phyloP scores from a whole-genome alignment of 2,888 invertebrate species.

The Coremacera marginata region DNA sequence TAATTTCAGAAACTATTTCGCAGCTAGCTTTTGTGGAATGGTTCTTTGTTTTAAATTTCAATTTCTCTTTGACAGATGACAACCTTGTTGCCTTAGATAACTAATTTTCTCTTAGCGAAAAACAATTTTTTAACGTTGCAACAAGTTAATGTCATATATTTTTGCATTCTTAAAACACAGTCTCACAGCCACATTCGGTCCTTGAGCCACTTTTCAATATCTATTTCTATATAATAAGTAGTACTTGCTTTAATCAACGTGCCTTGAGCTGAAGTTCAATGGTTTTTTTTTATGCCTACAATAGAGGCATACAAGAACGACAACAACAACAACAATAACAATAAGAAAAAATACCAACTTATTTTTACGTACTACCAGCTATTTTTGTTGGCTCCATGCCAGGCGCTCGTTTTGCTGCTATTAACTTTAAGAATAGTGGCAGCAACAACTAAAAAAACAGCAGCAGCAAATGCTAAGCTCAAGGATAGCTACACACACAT shows the following conservation, averaged over 20 bases:
- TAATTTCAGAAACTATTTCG: no score
- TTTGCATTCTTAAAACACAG: no score
- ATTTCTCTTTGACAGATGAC: no score
- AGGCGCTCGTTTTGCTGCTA: not conserved
- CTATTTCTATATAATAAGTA: not conserved
- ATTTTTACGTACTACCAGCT: not conserved
- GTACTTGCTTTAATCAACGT: not conserved
- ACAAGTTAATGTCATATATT: no score
- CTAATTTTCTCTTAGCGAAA: no score
- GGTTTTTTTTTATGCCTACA: slow-evolving; percentile 11
- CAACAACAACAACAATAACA: not conserved
- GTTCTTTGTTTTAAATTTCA: no score
- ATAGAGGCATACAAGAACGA: not conserved
- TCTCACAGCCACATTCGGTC: not conserved
- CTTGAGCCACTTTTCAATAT: not conserved
- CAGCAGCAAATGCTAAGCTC: not conserved
- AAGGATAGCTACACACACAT: not conserved
- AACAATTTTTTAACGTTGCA: no score
- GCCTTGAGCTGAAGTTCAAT: slow-evolving; percentile 20
- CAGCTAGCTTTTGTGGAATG: no score
- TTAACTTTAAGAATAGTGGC: not conserved
- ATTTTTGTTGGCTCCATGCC: not conserved
- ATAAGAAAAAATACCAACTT: not conserved
- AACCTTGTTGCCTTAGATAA: no score
- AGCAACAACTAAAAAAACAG: not conserved